phyloP scores from a whole-genome alignment of 1,140 invertebrate species.

The Hyphantria cunea region DNA sequence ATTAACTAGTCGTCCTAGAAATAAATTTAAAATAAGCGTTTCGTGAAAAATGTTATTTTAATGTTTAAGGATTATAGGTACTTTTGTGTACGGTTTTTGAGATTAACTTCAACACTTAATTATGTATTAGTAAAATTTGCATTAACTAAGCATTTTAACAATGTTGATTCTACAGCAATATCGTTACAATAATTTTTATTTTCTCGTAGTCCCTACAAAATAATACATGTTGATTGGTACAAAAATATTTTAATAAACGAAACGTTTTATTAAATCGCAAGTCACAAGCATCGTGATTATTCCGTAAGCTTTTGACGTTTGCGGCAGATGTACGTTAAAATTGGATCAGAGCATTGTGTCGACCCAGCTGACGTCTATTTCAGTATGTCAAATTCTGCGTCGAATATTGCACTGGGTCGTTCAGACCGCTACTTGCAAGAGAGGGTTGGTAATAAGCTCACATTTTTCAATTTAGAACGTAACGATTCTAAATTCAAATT shows the following conservation, averaged over 20 bases:
- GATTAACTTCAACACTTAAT: too few relatives aligned
- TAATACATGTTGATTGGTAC: neutral
- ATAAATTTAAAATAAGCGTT: too few relatives aligned
- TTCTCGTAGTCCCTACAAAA: too few relatives aligned
- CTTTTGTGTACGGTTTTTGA: too few relatives aligned
- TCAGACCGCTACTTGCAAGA: slow-evolving; percentile 6
- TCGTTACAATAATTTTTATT: too few relatives aligned
- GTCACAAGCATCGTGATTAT: slow-evolving; percentile 22
- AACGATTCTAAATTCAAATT: too few relatives aligned
- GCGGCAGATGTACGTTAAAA: slow-evolving; percentile 32
- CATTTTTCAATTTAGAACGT: slow-evolving; percentile 11
- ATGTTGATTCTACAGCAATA: too few relatives aligned
- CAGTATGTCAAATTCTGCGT: slow-evolving; percentile 23
- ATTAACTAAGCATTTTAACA: too few relatives aligned
- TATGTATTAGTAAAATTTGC: too few relatives aligned
- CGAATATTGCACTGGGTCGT: slow-evolving; percentile 28
- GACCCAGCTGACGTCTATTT: slow-evolving; percentile 25
- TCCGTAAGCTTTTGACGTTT: slow-evolving; percentile 28
- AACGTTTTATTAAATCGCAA: slow-evolving; percentile 19
- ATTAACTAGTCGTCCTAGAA: neutral
- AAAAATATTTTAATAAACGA: slow-evolving; percentile 11
- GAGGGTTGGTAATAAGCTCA: slow-evolving; percentile 23
- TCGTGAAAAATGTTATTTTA: too few relatives aligned
- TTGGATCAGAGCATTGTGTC: slow-evolving; percentile 30
- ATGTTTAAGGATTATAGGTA: too few relatives aligned